Base-by-base conservation (phyloP, 2,888 invertebrate genomes). In the Hirtodrosophila confusa region DNA sequence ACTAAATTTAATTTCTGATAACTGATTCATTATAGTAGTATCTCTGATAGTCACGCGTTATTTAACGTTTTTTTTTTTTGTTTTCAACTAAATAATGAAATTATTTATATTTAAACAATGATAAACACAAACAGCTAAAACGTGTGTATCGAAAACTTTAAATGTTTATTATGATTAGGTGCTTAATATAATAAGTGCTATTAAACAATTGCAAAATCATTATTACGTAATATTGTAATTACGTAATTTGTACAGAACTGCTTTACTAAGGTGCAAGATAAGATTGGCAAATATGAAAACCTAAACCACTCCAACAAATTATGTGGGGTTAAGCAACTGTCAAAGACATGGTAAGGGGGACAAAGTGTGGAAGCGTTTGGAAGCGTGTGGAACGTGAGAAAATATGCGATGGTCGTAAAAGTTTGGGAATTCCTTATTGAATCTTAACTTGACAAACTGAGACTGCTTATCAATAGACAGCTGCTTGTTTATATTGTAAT, bases 31-130 rank as follows among this genome's bases (percentile, higher is more conserved):
- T 57, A 5, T 37, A 24, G n/a, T 12, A n/a, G 17, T 7, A 3
- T 5, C 27, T 27, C 4, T 8, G 75, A 66, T 78, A 60, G 57
- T 61, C 66, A 57, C 43, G 72, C 45, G 12, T 43, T 54, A 84
- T 84, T 74, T 37, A 57, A 56, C 31, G 41, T 27, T 4, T 7
- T 55, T 36, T 24, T 12, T 8, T 8, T 37, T 24, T 12, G 6
- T 8, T 37, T 9, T n/a, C 17, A 44, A 48, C 41, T 33, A 11
- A 39, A 71, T 58, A 17, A 48, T 68, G 5, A 29, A 43, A 39
- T 67, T 50, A 47, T 37, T 44, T 12, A 9, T 10, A 12, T 41
- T 9, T 10, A 29, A 11, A 33, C n/a, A 40, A 11, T 12, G 17
- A 12, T 37, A 23, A 7, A 4, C 17, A 4, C 5, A 24, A n/a